Evolutionary conservation across 2,888 invertebrate species (phyloP).

Genomic region (Gortyna flavago): DNA sequence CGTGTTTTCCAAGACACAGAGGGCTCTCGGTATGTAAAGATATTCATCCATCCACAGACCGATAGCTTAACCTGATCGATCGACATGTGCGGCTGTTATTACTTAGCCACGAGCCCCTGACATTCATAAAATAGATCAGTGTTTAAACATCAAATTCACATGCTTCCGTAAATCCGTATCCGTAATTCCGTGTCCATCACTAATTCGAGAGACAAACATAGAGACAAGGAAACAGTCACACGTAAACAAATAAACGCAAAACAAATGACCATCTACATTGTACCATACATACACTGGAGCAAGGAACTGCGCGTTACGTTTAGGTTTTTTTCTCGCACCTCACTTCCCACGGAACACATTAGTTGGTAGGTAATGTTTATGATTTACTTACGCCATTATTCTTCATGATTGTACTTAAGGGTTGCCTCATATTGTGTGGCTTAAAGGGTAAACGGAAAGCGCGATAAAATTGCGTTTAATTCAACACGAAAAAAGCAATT

Average conservation of each 20-base stretch:
- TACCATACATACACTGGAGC: constrained; percentile 24
- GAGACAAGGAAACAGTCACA: constrained; percentile 47
- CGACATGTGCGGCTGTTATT: background rate
- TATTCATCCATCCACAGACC: no score
- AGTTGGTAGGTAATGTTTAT: constrained; percentile 69
- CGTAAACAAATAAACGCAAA: constrained; percentile 23
- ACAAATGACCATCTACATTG: constrained; percentile 19
- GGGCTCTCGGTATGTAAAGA: no score
- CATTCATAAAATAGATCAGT: constrained; percentile 5
- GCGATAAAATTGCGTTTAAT: constrained; percentile 12
- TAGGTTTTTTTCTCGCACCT: constrained; percentile 70
- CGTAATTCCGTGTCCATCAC: constrained; percentile 1
- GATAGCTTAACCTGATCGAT: background rate
- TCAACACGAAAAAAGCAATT: background rate
- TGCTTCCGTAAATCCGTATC: constrained; percentile 4
- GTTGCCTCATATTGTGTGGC: constrained; percentile 70
- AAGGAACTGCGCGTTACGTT: constrained; percentile 51
- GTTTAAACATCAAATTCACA: constrained; percentile 1
- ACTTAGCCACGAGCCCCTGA: background rate
- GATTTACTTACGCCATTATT: constrained; percentile 77
- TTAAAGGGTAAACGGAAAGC: constrained; percentile 29
- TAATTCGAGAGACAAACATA: constrained; percentile 26
- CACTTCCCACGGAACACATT: constrained; percentile 77
- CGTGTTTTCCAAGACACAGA: background rate
- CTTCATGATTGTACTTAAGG: constrained; percentile 67